Evolutionary conservation across 35 echinoderm and acorn worm species (phyloP).

Genomic region (Nesometra sesokonis): DNA sequence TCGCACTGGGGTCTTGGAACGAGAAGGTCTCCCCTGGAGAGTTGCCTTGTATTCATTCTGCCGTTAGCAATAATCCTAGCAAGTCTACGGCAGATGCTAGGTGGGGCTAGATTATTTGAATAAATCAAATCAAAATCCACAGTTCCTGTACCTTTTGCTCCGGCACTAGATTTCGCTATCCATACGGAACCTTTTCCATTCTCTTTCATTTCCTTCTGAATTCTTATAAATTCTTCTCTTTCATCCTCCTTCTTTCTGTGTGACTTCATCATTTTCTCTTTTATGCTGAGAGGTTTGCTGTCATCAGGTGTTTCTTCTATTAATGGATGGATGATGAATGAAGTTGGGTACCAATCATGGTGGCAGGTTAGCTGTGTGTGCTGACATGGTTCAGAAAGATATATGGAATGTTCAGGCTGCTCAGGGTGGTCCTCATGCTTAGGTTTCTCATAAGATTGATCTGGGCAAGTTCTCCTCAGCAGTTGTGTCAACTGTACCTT

Average conservation of each 20-base stretch:
- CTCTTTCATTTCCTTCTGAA: constrained; percentile 1
- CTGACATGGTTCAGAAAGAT: no score
- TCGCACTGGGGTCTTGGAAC: no score
- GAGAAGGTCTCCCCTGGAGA: no score
- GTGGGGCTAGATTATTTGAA: no score
- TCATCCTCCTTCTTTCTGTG: constrained; percentile 22
- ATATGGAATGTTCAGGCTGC: neutral
- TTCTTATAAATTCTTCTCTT: constrained; percentile 21
- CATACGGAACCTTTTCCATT: constrained; percentile 27
- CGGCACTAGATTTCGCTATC: constrained; percentile 62
- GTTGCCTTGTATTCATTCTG: no score
- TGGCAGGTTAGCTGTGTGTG: neutral
- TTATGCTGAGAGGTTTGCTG: neutral
- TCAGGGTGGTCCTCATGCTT: neutral
- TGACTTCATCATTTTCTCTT: neutral
- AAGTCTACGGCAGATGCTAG: no score
- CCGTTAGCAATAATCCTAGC: no score
- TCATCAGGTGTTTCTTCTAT: neutral
- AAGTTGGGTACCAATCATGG: constrained; percentile 26
- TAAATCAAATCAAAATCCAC: no score
- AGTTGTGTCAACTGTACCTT: constrained; percentile 29
- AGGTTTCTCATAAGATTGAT: no score
- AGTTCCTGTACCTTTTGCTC: constrained; percentile 39
- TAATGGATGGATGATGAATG: constrained; percentile 35
- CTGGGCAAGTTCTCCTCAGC: neutral